A percentile compares a stretch with the other conserved stretches of the same genome.
These are phyloP conservation scores for Euwallacea fornicatus DNA, from an alignment of 1,140 invertebrate genomes.

Conservation along the genomic window DNA sequence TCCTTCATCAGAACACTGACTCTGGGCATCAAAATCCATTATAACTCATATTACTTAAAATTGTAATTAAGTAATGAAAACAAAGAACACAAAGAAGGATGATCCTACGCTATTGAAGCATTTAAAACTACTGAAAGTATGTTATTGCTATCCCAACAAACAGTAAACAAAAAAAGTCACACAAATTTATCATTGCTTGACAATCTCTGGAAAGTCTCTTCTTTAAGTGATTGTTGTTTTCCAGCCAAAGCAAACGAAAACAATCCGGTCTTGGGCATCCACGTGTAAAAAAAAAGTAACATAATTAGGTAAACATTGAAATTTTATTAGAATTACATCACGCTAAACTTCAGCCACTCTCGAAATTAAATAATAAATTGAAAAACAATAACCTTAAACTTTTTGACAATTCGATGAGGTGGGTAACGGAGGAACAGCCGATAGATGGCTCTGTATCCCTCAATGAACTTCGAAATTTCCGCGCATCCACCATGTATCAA, in stretches of 20 bases:
- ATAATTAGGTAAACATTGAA: slow-evolving; percentile 8
- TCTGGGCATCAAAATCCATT: slow-evolving; percentile 49
- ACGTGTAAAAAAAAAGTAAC: slow-evolving; percentile 9
- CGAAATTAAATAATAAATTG: too few relatives aligned
- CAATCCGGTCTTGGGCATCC: background rate
- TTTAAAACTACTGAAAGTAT: background rate
- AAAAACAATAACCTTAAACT: too few relatives aligned
- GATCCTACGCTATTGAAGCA: background rate
- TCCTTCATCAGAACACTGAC: slow-evolving; percentile 48
- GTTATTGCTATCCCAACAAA: too few relatives aligned
- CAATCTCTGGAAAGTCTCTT: background rate
- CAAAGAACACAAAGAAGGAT: background rate
- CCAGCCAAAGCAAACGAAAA: background rate
- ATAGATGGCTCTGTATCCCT: too few relatives aligned
- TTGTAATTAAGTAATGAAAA: background rate
- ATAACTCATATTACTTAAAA: slow-evolving; percentile 33
- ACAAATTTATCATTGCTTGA: slow-evolving; percentile 13
- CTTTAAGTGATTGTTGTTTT: background rate
- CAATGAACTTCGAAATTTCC: too few relatives aligned
- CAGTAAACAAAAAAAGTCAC: background rate
- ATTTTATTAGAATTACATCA: slow-evolving; percentile 18
- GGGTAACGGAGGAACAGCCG: too few relatives aligned
- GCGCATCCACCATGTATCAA: too few relatives aligned
- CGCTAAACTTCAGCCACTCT: background rate
- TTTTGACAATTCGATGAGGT: too few relatives aligned